These are phyloP conservation scores for Frankliniella fusca DNA, from an alignment of 2,888 invertebrate species.

Conservation along the genomic window DNA sequence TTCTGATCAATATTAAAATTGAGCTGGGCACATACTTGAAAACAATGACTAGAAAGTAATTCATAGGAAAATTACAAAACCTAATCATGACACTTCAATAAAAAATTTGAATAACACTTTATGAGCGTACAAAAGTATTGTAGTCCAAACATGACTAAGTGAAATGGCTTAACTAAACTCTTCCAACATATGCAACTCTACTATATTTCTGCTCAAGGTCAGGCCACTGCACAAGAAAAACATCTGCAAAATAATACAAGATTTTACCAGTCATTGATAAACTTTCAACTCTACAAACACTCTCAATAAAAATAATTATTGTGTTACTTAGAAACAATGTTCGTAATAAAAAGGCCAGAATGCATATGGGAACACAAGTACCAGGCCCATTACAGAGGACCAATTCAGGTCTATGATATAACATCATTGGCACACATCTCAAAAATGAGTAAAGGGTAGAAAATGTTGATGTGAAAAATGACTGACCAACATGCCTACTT, in stretches of 20 bases:
- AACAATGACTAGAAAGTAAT: neutral
- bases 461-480: constrained; percentile 70
- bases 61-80: neutral
- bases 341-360: constrained; percentile 69
- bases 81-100: too few species aligned
- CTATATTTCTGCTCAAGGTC: constrained; percentile 62
- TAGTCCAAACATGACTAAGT: neutral
- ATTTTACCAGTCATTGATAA: constrained; percentile 87
- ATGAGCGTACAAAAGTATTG: too few species aligned
- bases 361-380: constrained; percentile 88
- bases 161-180: constrained; percentile 47
- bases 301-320: constrained; percentile 87
- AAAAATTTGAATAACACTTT: too few species aligned
- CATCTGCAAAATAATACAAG: constrained; percentile 75
- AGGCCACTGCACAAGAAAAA: constrained; percentile 92
- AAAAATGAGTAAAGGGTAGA: constrained; percentile 72
- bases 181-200: constrained; percentile 71
- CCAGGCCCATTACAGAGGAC: constrained; percentile 94
- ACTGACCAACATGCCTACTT: constrained; percentile 83
- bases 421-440: constrained; percentile 64
- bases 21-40: neutral
- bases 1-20: too few species aligned
- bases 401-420: constrained; percentile 68
- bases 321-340: constrained; percentile 61
- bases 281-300: constrained; percentile 85